Evolutionary conservation across 2,888 invertebrate species (phyloP).

Genomic region (Eristalis tenax): DNA sequence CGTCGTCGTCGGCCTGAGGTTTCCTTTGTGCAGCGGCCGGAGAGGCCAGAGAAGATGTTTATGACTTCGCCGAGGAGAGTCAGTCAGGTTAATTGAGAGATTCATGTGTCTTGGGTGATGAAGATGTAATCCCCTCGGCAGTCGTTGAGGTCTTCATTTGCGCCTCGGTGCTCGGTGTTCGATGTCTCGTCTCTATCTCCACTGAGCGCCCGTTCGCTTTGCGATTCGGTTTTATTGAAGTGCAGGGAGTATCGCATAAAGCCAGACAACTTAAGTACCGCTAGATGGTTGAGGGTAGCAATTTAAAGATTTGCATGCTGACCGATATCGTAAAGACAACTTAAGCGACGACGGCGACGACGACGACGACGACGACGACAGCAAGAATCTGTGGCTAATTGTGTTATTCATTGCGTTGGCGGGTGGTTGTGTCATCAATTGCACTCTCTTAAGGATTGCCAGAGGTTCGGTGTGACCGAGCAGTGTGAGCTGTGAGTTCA

Average conservation of each 20-base stretch:
- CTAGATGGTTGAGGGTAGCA: conserved; percentile 53
- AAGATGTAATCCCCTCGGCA: conserved; percentile 60
- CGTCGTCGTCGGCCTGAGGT: not conserved
- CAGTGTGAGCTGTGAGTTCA: not conserved
- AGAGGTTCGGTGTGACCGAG: not conserved
- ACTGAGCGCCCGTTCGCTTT: not conserved
- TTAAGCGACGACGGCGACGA: conserved; percentile 43
- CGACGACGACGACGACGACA: conserved; percentile 8
- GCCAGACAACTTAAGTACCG: conserved; percentile 63
- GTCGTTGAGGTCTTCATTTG: conserved; percentile 63
- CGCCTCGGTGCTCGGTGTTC: conserved; percentile 11
- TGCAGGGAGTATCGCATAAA: conserved; percentile 48
- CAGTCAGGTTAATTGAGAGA: conserved; percentile 72
- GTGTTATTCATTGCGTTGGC: conserved; percentile 22
- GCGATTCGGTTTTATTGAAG: conserved; percentile 21
- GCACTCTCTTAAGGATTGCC: conserved; percentile 35
- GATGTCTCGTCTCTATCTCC: not conserved
- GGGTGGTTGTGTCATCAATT: not conserved
- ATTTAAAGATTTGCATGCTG: conserved; percentile 60
- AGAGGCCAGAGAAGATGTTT: conserved; percentile 51
- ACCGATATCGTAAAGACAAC: conserved; percentile 45
- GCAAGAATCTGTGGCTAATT: conserved; percentile 42
- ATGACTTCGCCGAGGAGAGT: conserved; percentile 66
- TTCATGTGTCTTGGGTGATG: conserved; percentile 65
- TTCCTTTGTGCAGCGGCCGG: not conserved